phyloP scores from a whole-genome alignment of 2,113 vertebrate species.

The Saimiri boliviensis region DNA sequence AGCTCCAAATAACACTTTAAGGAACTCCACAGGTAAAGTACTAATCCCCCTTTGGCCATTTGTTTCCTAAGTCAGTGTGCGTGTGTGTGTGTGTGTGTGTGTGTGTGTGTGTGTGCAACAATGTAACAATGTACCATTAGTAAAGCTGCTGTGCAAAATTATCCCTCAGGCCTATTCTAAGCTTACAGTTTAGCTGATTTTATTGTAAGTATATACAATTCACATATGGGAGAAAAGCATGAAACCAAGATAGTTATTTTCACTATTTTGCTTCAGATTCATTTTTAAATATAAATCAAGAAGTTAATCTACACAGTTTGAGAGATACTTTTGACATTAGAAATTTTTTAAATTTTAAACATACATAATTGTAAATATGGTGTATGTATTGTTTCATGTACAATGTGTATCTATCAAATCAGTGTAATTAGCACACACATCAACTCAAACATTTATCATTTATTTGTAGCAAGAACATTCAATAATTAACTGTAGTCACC shows the following conservation, averaged over 20 bases:
- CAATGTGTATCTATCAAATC: neutral
- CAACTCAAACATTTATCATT: neutral
- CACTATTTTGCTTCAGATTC: neutral
- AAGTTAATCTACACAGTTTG: neutral
- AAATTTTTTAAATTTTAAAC: neutral
- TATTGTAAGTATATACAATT: neutral
- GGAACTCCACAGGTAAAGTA: neutral
- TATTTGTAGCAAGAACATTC: neutral
- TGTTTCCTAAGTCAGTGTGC: neutral
- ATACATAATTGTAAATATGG: neutral
- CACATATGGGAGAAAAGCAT: neutral
- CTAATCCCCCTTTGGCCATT: neutral
- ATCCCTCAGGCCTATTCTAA: neutral
- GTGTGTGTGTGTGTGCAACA: neutral
- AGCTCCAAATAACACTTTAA: neutral
- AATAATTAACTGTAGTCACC: neutral
- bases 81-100: too few relatives aligned
- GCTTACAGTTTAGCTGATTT: neutral
- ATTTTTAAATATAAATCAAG: neutral
- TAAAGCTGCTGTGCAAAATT: neutral
- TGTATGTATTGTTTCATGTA: neutral
- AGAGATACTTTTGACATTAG: neutral
- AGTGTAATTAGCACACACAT: neutral
- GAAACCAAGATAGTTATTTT: neutral
- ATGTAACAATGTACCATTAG: neutral